Evolutionary conservation across 2,797 vertebrate genomes (phyloP), one percentile per base, ranked within the genome.

Genomic region (Enteromius unitaeniatus): DNA sequence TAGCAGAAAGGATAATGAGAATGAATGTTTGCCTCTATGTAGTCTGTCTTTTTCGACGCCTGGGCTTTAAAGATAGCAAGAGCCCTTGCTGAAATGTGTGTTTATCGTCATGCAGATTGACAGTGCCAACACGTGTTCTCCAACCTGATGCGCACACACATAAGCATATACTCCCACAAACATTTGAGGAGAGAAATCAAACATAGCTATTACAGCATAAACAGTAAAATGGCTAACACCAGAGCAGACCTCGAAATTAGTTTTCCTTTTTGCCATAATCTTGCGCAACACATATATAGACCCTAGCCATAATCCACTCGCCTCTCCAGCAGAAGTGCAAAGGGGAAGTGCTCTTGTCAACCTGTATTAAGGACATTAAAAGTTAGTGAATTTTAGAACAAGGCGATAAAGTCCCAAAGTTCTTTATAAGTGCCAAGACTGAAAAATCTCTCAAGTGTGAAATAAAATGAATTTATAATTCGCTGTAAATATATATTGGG

Each of bases 1-100:
- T 89, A 89, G 51, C 78, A 37, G 84, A 87, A 83, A 85, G 86
- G 87, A 85, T 92, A 93, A 93, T 92, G 89, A 93, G 89, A 93
- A 91, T 88, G 74, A 90, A 91, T 89, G 89, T 88, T 90, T 86
- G 79, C 65, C 83, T 84, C 19, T 80, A 84, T 84, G 49, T 81
- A 78, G 78, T 88, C 65, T 89, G 81, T 76, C 73, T 58, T 85
- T 89, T 85, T 83, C 82, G 65, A 83, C 31, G 82, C 86, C 89
- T 90, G 91, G 86, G 88, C 83, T 86, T 87, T 88, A 75, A 87
- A 88, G 91, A 92, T 91, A 93, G 87, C 85, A 82, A 74, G 60
- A 81, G 45, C 53, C 82, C 55, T 84, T 6, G 14, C 76, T 65
- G 77, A 80, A 55, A 83, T 79, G 85, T 64, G 31, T 86, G 90